Percentiles rank a stretch among this genome's conserved stretches.
Evolutionary conservation across 2,113 vertebrate genomes (phyloP).

Genomic region (Litocranius walleri): DNA sequence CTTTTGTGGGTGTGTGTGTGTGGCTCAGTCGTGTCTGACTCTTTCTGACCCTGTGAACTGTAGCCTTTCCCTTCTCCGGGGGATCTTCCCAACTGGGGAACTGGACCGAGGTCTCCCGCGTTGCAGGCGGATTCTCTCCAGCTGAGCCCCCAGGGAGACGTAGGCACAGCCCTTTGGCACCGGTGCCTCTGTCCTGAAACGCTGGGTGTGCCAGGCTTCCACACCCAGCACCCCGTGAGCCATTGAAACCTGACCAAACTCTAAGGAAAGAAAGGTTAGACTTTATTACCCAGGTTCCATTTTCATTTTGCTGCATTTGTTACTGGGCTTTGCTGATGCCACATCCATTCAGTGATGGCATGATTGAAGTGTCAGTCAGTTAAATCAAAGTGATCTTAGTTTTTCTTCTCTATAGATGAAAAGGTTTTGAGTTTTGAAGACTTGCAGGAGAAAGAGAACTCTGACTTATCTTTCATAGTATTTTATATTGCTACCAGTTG

Average conservation of each 20-base stretch:
- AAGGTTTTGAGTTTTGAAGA: slow-evolving; percentile 24
- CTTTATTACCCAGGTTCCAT: neutral
- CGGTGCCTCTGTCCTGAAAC: neutral
- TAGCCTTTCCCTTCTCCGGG: neutral
- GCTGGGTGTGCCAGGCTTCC: rapidly evolving
- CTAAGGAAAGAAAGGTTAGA: neutral
- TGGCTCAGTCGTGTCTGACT: neutral
- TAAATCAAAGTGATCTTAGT: neutral
- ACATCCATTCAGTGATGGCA: neutral
- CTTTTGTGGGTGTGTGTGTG: neutral
- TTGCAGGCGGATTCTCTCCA: neutral
- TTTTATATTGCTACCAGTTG: slow-evolving; percentile 28
- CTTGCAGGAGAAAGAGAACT: slow-evolving; percentile 18
- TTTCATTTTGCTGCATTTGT: neutral
- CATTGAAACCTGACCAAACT: neutral
- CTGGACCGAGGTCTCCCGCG: rapidly evolving
- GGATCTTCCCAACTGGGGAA: rapidly evolving
- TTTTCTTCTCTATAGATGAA: slow-evolving; percentile 34
- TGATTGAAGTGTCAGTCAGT: slow-evolving; percentile 31
- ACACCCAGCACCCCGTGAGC: rapidly evolving
- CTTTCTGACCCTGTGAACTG: neutral
- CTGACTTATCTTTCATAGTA: slow-evolving; percentile 30
- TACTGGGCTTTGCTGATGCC: neutral
- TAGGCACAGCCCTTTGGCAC: neutral
- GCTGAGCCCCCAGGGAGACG: neutral